phyloP scores from a whole-genome alignment of 2,888 invertebrate genomes.

The Acheta domesticus region DNA sequence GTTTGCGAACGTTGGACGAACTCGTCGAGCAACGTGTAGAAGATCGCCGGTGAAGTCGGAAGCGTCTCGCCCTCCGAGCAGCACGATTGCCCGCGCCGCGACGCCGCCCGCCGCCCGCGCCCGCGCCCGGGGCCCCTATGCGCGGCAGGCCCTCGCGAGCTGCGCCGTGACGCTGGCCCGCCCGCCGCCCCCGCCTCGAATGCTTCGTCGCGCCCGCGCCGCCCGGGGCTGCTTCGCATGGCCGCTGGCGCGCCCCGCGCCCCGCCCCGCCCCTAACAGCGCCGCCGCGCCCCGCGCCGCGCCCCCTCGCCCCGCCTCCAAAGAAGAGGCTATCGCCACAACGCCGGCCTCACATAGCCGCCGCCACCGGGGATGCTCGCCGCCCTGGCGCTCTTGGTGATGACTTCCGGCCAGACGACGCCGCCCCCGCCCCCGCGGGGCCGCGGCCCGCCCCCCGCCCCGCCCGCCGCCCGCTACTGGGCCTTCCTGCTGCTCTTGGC shows the following conservation, averaged over 20 bases:
- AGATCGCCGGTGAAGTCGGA: too few relatives aligned
- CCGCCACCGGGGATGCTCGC: neutral
- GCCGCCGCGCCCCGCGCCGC: neutral
- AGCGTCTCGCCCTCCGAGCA: too few relatives aligned
- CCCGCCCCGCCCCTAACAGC: too few relatives aligned
- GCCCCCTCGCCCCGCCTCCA: neutral
- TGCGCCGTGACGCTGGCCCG: too few relatives aligned
- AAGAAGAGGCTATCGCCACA: conserved; percentile 11
- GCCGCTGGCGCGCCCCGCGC: neutral
- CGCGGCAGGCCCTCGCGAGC: too few relatives aligned
- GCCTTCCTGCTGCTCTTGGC: neutral
- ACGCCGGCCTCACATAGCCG: conserved; percentile 9
- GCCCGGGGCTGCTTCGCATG: neutral
- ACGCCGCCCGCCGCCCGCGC: too few relatives aligned
- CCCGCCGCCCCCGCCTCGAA: neutral
- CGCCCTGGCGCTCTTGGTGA: neutral
- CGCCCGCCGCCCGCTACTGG: neutral
- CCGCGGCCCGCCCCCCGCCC: conserved; percentile 19
- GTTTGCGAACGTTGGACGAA: too few relatives aligned
- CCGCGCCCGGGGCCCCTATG: too few relatives aligned
- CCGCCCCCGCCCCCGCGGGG: neutral
- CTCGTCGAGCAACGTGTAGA: too few relatives aligned
- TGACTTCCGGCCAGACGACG: conserved; percentile 18
- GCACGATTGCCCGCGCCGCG: too few relatives aligned
- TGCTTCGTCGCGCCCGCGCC: conserved; percentile 12